Base-by-base conservation (phyloP, 2,888 invertebrate genomes). In the Pollenia amentaria region DNA sequence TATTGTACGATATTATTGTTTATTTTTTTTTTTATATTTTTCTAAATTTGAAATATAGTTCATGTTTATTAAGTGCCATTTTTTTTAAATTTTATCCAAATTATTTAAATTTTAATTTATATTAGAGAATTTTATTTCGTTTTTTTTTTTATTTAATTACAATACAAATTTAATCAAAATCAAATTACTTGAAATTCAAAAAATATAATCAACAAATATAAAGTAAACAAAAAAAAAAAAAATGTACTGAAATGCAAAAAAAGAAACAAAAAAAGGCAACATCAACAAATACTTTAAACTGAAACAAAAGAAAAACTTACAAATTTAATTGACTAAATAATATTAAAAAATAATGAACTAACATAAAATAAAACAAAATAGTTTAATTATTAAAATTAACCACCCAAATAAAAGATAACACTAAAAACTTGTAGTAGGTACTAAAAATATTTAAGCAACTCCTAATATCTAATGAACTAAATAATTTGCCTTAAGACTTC, bases 311-410 rank as follows among this genome's bases (percentile, higher is more conserved):
- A 16, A 53, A 40, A 62, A 69, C 38, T 62, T 72, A 62, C 67
- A 69, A 64, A 73, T 80, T 80, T 67, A 70, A 70, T 76, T 70
- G 64, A 69, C 65, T 73, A 70, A 64, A 65, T 51, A 18, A 16
- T 76, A 70, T 46, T 44, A 53, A 79, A 44, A 21, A 44, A 40
- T n/a, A 40, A 60, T 6, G 29, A 29, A 79, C 18, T 12, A 72
- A 18, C 14, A 44, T n/a, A 57, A 81, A 76, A 18, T 62, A 60
- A 44, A 42, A 62, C 44, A 82, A 69, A 69, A 18, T 83, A 86
- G 86, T 38, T 38, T 86, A 79, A 86, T 75, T 73, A 81, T 62
- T 65, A 82, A 83, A 76, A 76, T 57, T 86, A 83, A 86, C 83
- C 87, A 87, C 84, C 80, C 84, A 80, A 72, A 65, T 62, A 75